Evolutionary conservation across 2,113 vertebrate species (phyloP), one percentile per base, ranked within the genome.

Genomic region (Heterotis niloticus): DNA sequence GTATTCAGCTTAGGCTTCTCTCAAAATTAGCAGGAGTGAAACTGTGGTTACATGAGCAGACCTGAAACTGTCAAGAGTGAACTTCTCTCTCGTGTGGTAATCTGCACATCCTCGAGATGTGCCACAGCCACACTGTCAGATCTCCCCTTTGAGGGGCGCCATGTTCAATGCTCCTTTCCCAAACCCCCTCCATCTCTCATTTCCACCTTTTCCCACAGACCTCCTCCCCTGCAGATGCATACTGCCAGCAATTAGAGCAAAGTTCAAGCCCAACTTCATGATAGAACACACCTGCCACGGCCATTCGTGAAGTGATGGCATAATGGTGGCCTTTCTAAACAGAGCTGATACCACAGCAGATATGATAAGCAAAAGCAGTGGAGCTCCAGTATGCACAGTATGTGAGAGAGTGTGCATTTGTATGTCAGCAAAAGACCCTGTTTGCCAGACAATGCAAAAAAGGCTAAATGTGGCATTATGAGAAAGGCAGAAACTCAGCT

Each of bases 231-330:
- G 60, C 75, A 59, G 29, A 77, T 68, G 78, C 71, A 81, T 75
- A 70, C 64, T 2, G 79, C 77, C 69, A 75, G 64, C 79, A 81
- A 86, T 83, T 82, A 73, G 79, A 82, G 69, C 23, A 80, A 84
- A 85, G 82, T 80, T 86, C 79, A 72, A 70, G 14, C 14, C 11
- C 56, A 79, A 73, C 79, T 59, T 56, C 34, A 44, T 44, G 7
- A 44, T 4, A 7, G 67, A 76, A 83, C 82, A 84, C 75, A 66
- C 76, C 66, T 54, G 51, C 44, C 64, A 83, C 70, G 80, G 81
- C 78, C 69, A 29, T 56, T 77, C 77, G 78, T 79, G 52, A 62
- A 79, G 76, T 76, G 54, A 54, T 60, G 74, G 52, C 59, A 67
- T 28, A 26, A 44, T 23, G 9, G 64, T 65, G 26, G 11, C 28